Evolutionary conservation across 2,888 invertebrate species (phyloP).

Genomic region (Melanchra persicariae): DNA sequence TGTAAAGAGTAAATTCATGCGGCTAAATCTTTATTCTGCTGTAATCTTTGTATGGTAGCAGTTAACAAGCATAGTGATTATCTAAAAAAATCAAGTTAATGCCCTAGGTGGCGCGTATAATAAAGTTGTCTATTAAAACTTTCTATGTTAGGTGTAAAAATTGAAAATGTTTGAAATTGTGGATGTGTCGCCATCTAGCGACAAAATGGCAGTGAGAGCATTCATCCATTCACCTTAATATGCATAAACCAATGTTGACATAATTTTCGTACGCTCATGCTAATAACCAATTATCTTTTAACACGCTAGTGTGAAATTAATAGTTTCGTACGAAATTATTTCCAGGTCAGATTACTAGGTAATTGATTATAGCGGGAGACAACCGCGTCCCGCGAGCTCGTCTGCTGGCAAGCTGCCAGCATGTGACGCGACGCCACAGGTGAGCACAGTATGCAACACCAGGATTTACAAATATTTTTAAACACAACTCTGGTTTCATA

Average conservation of each 20-base stretch:
- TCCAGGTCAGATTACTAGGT: conserved; percentile 43
- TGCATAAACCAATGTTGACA: background rate
- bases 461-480: background rate
- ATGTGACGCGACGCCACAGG: conserved; percentile 40
- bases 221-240: too few relatives aligned
- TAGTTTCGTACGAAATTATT: conserved; percentile 37
- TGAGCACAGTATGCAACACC: conserved; percentile 19
- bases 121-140: too few relatives aligned
- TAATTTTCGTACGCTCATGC: background rate
- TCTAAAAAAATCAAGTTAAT: too few relatives aligned
- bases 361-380: conserved; percentile 33
- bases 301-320: conserved; percentile 32
- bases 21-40: too few relatives aligned
- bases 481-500: conserved; percentile 17
- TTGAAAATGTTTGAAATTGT: too few relatives aligned
- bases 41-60: too few relatives aligned
- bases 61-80: too few relatives aligned
- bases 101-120: too few relatives aligned
- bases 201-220: too few relatives aligned
- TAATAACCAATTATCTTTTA: conserved; percentile 17
- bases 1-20: too few relatives aligned
- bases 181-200: too few relatives aligned
- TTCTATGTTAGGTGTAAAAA: too few relatives aligned
- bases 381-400: background rate
- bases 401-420: conserved; percentile 40